Percentiles rank a stretch among this genome's conserved stretches.
These are phyloP conservation scores for Argyra leucocephala DNA, from an alignment of 2,888 invertebrate species.

Conservation along the genomic window DNA sequence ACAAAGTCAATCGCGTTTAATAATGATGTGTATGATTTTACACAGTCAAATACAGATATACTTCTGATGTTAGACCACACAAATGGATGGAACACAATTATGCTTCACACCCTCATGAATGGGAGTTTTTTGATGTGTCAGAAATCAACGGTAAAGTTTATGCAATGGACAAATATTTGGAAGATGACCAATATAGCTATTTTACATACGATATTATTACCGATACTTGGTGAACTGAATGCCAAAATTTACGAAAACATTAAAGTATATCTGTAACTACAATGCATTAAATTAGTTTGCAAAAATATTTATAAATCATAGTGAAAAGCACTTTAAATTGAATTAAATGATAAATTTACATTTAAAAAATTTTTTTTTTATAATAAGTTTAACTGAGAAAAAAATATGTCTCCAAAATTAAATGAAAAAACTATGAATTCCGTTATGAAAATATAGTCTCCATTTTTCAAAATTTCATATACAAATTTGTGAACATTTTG, in stretches of 20 bases:
- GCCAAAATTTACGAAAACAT: neutral
- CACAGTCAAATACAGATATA: conserved; percentile 3
- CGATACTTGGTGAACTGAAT: neutral
- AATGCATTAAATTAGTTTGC: too few relatives aligned
- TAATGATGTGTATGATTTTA: conserved; percentile 4
- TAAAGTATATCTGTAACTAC: conserved; percentile 1
- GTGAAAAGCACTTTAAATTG: too few relatives aligned
- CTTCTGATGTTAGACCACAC: neutral
- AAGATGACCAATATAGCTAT: neutral
- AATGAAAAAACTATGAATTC: too few relatives aligned
- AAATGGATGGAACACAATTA: neutral
- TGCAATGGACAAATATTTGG: conserved; percentile 9
- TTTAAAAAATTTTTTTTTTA: too few relatives aligned
- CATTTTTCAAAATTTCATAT: too few relatives aligned
- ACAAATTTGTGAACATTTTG: too few relatives aligned
- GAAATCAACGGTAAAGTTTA: conserved; percentile 11
- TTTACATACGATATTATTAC: conserved; percentile 1
- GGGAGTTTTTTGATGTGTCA: conserved; percentile 1
- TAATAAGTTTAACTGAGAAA: too few relatives aligned
- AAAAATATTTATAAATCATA: too few relatives aligned
- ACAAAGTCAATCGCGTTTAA: neutral
- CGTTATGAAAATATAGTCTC: too few relatives aligned
- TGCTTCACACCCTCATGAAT: neutral
- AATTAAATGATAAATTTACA: too few relatives aligned
- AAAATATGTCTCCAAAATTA: too few relatives aligned